These are phyloP conservation scores for Actinia equina DNA, from an alignment of 64 coral and sea anemone species.

Conservation along the genomic window DNA sequence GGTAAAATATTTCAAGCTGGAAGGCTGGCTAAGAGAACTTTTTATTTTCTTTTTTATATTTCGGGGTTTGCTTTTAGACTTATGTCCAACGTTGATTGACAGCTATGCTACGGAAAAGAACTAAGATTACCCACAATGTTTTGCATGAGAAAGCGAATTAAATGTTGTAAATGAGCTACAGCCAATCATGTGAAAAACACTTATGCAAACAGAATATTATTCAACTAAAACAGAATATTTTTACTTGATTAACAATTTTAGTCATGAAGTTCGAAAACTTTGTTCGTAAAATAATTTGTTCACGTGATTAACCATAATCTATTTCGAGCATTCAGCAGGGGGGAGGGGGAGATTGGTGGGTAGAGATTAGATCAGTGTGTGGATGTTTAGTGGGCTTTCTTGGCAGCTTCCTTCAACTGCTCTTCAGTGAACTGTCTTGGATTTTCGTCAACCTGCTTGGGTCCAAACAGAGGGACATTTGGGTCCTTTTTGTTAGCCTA, in stretches of 20 bases:
- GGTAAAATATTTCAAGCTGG: too few species aligned
- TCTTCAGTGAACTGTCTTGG: conserved; percentile 47
- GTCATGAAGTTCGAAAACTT: too few species aligned
- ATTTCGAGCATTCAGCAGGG: not conserved
- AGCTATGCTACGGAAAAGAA: not conserved
- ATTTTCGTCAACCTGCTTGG: conserved; percentile 24
- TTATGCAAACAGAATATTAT: too few species aligned
- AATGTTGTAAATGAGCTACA: not conserved
- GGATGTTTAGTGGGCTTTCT: conserved; percentile 17
- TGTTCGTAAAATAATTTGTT: not conserved
- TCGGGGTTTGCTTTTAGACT: not conserved
- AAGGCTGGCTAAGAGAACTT: not conserved
- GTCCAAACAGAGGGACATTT: conserved; percentile 17
- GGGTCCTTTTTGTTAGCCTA: conserved; percentile 33
- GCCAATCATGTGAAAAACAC: not conserved
- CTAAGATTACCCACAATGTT: not conserved
- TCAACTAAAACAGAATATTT: too few species aligned
- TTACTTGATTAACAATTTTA: too few species aligned
- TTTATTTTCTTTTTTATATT: not conserved
- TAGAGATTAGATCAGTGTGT: not conserved
- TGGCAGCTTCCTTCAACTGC: conserved; percentile 34
- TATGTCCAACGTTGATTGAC: not conserved
- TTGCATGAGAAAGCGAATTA: not conserved
- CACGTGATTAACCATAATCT: conserved; percentile 7
- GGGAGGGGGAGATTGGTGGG: not conserved